Percentiles rank a stretch among this genome's conserved stretches.
These are phyloP conservation scores for Palythoa heliodiscus DNA, from an alignment of 92 coral and sea anemone genomes.

Conservation along the genomic window DNA sequence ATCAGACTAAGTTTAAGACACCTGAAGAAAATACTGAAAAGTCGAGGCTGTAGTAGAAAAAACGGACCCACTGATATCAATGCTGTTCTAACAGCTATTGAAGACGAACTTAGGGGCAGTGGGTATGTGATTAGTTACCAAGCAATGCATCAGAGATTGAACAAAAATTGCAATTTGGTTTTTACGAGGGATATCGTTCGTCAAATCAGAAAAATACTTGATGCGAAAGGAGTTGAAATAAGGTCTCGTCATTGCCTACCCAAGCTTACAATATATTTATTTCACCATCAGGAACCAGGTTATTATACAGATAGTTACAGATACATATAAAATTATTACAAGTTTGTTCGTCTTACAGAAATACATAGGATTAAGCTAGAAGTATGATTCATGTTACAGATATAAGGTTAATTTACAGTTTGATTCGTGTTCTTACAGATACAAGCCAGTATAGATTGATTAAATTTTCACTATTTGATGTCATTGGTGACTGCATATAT, in stretches of 20 bases:
- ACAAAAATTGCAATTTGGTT: slow-evolving; percentile 3
- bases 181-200: slow-evolving; percentile 46
- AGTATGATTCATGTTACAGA: too few species aligned
- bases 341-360: too few species aligned
- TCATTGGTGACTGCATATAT: too few species aligned
- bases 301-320: too few species aligned
- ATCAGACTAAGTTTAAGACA: slow-evolving; percentile 49
- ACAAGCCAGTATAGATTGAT: too few species aligned
- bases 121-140: slow-evolving; percentile 32
- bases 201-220: slow-evolving; percentile 22
- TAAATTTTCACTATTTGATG: too few species aligned
- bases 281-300: too few species aligned
- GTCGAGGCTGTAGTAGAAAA: slow-evolving; percentile 32
- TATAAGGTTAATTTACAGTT: too few species aligned
- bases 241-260: slow-evolving; percentile 31
- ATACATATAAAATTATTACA: too few species aligned
- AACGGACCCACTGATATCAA: slow-evolving; percentile 18
- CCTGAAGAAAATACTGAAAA: slow-evolving; percentile 32
- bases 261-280: too few species aligned
- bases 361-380: too few species aligned
- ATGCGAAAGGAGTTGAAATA: background rate
- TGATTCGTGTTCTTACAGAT: too few species aligned
- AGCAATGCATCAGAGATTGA: slow-evolving; percentile 32
- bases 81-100: slow-evolving; percentile 26
- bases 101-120: slow-evolving; percentile 41